A percentile compares a stretch with the other conserved stretches of the same genome.
phyloP scores from a whole-genome alignment of 92 coral and sea anemone genomes.

The Desmophyllum pertusum region DNA sequence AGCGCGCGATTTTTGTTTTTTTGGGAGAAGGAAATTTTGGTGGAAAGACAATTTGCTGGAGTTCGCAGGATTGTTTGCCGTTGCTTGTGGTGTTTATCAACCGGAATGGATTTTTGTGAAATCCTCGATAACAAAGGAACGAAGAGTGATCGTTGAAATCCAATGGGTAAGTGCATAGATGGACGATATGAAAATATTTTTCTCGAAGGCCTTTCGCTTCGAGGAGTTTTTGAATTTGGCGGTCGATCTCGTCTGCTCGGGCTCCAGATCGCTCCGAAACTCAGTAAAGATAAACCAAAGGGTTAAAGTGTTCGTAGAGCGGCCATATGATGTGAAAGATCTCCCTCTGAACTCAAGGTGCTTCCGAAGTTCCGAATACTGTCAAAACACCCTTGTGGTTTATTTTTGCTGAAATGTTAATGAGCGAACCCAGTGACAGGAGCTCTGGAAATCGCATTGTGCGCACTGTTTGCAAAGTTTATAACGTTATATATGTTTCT shows the following conservation, averaged over 20 bases:
- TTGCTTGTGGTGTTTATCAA: constrained; percentile 47
- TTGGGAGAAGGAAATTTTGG: constrained; percentile 90
- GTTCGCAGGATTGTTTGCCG: constrained; percentile 71
- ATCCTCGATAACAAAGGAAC: constrained; percentile 66
- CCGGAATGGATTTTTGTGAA: constrained; percentile 70
- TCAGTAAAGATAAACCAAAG: constrained; percentile 69
- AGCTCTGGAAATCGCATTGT: constrained; percentile 81
- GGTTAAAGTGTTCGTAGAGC: constrained; percentile 46
- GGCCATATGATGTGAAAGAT: constrained; percentile 44
- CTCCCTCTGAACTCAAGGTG: constrained; percentile 73
- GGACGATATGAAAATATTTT: constrained; percentile 79
- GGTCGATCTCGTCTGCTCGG: constrained; percentile 71
- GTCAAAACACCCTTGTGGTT: constrained; percentile 99
- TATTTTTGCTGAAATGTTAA: constrained; percentile 98
- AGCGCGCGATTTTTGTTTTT: constrained; percentile 99
- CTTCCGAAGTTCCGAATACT: constrained; percentile 83
- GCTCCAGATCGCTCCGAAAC: constrained; percentile 70
- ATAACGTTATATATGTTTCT: constrained; percentile 54
- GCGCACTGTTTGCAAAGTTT: constrained; percentile 75
- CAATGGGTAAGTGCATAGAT: constrained; percentile 88
- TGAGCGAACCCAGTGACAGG: constrained; percentile 83
- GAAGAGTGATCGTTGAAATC: constrained; percentile 73
- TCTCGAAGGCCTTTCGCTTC: constrained; percentile 71
- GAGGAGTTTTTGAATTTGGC: constrained; percentile 79
- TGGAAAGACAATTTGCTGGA: constrained; percentile 74